Percentiles rank a stretch among this genome's conserved stretches.
Evolutionary conservation across 2,888 invertebrate species (phyloP).

Genomic region (Morinoia aosen): DNA sequence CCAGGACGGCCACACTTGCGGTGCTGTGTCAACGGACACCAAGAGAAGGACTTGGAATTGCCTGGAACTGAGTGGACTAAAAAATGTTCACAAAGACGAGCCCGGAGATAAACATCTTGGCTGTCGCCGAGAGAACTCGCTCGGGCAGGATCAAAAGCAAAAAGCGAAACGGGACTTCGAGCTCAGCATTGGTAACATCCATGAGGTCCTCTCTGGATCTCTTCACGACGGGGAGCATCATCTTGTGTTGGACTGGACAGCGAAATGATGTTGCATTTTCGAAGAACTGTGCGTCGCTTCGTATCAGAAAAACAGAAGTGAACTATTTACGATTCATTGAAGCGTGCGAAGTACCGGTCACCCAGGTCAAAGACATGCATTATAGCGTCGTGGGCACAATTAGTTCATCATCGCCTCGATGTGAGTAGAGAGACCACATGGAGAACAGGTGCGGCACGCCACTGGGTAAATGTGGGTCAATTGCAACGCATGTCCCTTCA

Average conservation of each 20-base stretch:
- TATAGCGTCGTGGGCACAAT: background rate
- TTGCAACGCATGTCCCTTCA: background rate
- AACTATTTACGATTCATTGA: background rate
- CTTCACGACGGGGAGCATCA: background rate
- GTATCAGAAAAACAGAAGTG: background rate
- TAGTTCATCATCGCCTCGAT: background rate
- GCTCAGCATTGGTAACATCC: background rate
- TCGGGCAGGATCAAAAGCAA: constrained; percentile 4
- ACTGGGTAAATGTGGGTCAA: background rate
- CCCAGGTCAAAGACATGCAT: background rate
- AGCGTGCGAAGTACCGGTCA: background rate
- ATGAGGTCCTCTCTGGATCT: background rate
- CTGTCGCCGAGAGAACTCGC: background rate
- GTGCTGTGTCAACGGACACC: background rate
- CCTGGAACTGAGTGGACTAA: background rate
- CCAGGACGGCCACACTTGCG: background rate
- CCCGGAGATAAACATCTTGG: constrained; percentile 5
- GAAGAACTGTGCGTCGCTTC: background rate
- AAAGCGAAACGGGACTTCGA: constrained; percentile 13
- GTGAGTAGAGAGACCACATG: background rate
- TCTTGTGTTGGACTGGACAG: background rate
- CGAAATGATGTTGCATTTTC: background rate
- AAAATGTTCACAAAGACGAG: constrained; percentile 18
- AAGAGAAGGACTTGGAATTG: constrained; percentile 8
- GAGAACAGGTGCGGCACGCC: background rate